Percentiles rank a stretch among this genome's conserved stretches.
Evolutionary conservation across 2,113 vertebrate species (phyloP).

Genomic region (Pollachius pollachius): DNA sequence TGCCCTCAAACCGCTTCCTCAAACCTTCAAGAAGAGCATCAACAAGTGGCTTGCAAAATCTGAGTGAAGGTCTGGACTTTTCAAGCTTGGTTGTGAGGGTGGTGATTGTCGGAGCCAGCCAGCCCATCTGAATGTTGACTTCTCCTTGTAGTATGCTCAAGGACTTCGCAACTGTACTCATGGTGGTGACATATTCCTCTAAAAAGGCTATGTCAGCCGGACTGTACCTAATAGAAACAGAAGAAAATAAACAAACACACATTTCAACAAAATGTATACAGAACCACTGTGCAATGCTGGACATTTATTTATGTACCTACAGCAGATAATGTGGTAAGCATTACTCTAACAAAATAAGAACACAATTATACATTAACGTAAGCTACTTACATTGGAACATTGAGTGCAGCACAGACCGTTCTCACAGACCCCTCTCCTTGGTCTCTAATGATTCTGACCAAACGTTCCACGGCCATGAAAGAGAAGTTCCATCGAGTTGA

Average conservation of each 20-base stretch:
- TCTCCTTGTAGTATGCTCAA: no score
- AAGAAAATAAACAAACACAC: conserved; percentile 5
- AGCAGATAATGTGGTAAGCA: neutral
- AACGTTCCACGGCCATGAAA: neutral
- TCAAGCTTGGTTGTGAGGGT: no score
- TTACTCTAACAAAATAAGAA: neutral
- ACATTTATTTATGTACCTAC: neutral
- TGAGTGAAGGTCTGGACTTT: neutral
- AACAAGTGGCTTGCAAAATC: neutral
- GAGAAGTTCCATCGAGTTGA: neutral
- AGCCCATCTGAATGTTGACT: no score
- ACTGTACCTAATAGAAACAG: neutral
- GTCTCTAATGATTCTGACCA: neutral
- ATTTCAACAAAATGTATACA: no score
- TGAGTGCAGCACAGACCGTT: neutral
- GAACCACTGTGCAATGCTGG: no score
- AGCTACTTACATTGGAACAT: neutral
- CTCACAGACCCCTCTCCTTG: neutral
- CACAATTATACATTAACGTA: neutral
- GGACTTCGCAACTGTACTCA: no score
- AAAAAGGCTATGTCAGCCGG: neutral
- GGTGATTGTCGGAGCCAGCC: no score
- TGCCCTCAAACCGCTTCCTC: neutral
- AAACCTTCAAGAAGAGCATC: neutral
- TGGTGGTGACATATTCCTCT: no score